Base-by-base conservation (phyloP, 1,140 invertebrate species). In the Cataglyphis hispanica region DNA sequence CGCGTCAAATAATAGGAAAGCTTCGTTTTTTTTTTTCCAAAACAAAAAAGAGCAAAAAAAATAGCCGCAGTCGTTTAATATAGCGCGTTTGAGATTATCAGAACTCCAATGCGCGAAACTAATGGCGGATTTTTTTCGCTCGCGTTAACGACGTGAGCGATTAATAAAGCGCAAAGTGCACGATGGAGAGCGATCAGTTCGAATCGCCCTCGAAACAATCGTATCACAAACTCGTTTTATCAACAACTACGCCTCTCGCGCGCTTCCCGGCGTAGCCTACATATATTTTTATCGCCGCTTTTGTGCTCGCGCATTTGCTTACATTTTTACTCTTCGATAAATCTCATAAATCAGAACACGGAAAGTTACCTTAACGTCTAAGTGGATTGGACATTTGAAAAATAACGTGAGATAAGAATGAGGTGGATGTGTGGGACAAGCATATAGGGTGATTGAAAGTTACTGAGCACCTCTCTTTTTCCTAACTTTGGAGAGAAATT, bases 141-240 rank as follows among this genome's bases (percentile, higher is more conserved):
- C 66, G 37, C 67, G 67, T 60, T 60, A 46, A 74, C 67, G 40
- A 6, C 43, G 10, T 11, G 66, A 31, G n/a, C 53, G 53, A 60
- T 74, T 83, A 83, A 83, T 74, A 74, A 72, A 83, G 37, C 67
- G 78, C 66, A 31, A 58, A 60, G 78, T 56, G 78, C 53, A 22
- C 77, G 78, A 22, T 74, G 67, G 67, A 72, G 53, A 43, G 37
- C 53, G 78, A 83, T 64, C 27, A 27, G 77, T 25, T 53, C 50
- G 63, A 80, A 69, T 80, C 64, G 34, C 50, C 13, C 53, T 74
- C 78, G 78, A 83, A 83, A 83, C 78, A 83, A 83, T 83, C 67
- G 67, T 83, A 83, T 83, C 78, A 56, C 67, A 74, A 83, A 83
- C 78, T 60, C 67, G 78, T 83, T 83, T 83, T 83, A 83, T 83